Evolutionary conservation across 2,888 invertebrate genomes (phyloP), one percentile per base, ranked within the genome.

Genomic region (Steinernema scapterisci): DNA sequence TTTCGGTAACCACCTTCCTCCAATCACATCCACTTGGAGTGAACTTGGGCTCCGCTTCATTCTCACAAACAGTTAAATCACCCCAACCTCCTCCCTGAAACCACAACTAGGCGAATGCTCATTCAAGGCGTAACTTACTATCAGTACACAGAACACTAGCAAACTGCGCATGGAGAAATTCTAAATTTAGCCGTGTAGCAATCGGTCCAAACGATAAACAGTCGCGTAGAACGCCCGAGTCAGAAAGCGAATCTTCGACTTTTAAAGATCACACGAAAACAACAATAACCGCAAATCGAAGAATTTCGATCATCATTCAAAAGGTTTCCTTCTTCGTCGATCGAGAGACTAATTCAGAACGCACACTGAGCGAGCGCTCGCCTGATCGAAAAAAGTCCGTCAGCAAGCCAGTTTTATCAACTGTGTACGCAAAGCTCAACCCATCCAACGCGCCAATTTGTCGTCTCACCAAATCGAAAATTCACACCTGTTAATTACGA

Each of bases 391-490:
- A 63, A 54, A 63, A 63, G 63, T 63, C 63, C 63, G 63, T 38
- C 25, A 25, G 27, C 63, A 63, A 63, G 63, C 63, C 63, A 63
- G 63, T 63, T 63, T 63, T 63, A 63, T 63, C 63, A 63, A 63
- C 27, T 27, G 63, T 27, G 63, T 31, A 63, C 63, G 63, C 31
- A 21, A 63, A 63, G 25, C 25, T 63, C 63, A 63, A 63, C 63
- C 63, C 63, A 27, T n/a, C 2, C 63, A 63, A 63, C 63, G 13
- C 52, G 52, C 63, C 63, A 38, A 21, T 63, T 25, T 63, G 27
- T 48, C 63, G 31, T 63, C 31, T 5, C 27, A 63, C 16, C 31
- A 25, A 7, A 27, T 25, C 63, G 63, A 16, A 25, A 7, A 27
- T 3, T 16, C 63, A 63, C 27, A 27, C 27, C 19, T 11, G 63